Evolutionary conservation across 1,140 invertebrate genomes (phyloP), one percentile per base, ranked within the genome.

Genomic region (Halictus rubicundus): DNA sequence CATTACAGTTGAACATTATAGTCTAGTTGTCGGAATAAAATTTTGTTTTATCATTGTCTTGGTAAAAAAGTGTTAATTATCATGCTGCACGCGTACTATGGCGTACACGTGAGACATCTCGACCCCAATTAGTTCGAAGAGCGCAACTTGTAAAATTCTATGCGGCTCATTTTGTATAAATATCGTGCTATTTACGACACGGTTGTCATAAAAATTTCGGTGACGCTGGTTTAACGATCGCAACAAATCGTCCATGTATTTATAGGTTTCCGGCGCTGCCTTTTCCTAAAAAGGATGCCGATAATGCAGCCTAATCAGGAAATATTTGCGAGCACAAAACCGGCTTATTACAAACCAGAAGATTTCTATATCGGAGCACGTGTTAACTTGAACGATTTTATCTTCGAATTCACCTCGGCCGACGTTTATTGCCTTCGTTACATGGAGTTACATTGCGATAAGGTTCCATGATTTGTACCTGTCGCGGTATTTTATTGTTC

Each of bases 371-470:
- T 98, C 12, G 97, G 97, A 39, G 95, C 96, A 37, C 94, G 93
- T 32, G 84, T 98, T 16, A 95, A 95, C 49, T 94, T 98, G 27
- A 96, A 96, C 90, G 94, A 95, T 85, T 97, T 97, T 90, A 92
- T 95, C 21, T 98, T 98, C 90, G 88, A 96, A 74, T 91, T 98
- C 8, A 93, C 95, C 25, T 95, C 95, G 42, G 97, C 97, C 12
- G 98, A 99, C 90, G 96, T 98, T 89, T 98, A 98, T 91, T 96
- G 96, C 6, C 93, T 98, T 71, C 94, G 95, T 63, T 98, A 97
- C 90, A 97, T 98, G 97, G 98, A 99, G 91, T 88, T 95, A n/a
- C 93, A 97, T 92, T 90, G 94, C 74, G 88, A 95, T 80, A 94
- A 97, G 94, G 97, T 97, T 88, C 84, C 16, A 16, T 27, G 70